A percentile compares a stretch with the other conserved stretches of the same genome.
These are phyloP conservation scores for Drymonia ruficornis DNA, from an alignment of 2,888 invertebrate species.

Conservation along the genomic window DNA sequence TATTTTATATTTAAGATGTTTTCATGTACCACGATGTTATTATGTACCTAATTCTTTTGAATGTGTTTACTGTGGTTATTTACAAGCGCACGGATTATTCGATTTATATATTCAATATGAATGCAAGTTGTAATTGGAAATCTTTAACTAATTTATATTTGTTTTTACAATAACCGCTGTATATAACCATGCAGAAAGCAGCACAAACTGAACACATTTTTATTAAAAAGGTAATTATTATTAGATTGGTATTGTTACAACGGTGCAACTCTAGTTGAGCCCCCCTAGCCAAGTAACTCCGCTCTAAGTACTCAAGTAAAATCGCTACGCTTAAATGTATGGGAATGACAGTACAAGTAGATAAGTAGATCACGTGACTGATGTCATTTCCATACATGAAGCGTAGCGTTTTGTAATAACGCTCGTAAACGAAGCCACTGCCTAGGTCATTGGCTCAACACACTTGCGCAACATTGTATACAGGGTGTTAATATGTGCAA, in stretches of 20 bases:
- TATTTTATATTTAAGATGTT: slow-evolving; percentile 67
- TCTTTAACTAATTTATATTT: neutral
- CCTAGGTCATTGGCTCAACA: neutral
- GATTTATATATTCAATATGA: neutral
- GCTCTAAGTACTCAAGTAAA: too few species aligned
- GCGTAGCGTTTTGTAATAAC: too few species aligned
- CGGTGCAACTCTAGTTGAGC: neutral
- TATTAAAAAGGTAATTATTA: too few species aligned
- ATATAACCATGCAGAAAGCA: too few species aligned
- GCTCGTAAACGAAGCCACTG: too few species aligned
- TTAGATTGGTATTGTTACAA: neutral
- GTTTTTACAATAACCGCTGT: neutral
- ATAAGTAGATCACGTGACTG: too few species aligned
- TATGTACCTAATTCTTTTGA: slow-evolving; percentile 68
- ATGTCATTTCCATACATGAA: too few species aligned
- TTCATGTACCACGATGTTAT: slow-evolving; percentile 70
- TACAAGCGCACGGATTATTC: slow-evolving; percentile 47
- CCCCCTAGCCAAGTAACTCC: too few species aligned
- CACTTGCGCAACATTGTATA: slow-evolving; percentile 5
- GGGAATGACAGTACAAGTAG: too few species aligned
- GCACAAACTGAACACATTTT: too few species aligned
- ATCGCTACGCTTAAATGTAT: too few species aligned
- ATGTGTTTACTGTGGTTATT: slow-evolving; percentile 17
- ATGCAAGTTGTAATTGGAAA: neutral
- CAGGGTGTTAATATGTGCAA: slow-evolving; percentile 2